Evolutionary conservation across 2,797 vertebrate genomes (phyloP).

Genomic region (Lepus townsendii): DNA sequence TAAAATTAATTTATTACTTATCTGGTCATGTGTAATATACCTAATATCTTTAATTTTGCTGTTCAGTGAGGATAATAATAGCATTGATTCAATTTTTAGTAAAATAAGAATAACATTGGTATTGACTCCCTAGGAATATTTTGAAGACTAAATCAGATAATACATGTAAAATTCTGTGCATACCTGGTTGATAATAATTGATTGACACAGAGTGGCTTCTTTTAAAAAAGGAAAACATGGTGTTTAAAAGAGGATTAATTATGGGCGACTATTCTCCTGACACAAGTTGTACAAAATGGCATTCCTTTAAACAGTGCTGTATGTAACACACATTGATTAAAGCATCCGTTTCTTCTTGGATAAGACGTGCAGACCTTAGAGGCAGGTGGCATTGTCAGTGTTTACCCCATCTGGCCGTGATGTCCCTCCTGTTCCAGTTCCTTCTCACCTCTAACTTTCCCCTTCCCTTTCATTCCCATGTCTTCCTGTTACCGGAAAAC

Average conservation of each 20-base stretch:
- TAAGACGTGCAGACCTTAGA: not conserved
- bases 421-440: not conserved
- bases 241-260: conserved; percentile 31
- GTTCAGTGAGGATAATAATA: conserved; percentile 16
- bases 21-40: not conserved
- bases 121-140: not conserved
- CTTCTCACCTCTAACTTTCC: not conserved
- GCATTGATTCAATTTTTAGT: not conserved
- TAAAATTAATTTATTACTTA: conserved; percentile 39
- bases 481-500: not conserved
- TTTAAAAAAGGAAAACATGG: not conserved
- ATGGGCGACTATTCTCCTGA: not conserved
- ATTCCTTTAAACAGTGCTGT: not conserved
- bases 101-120: not conserved
- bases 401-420: not conserved
- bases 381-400: not conserved
- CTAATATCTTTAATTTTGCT: conserved; percentile 26
- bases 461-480: not conserved
- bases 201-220: not conserved
- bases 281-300: not conserved
- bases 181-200: not conserved
- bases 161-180: not conserved
- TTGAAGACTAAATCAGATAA: not conserved
- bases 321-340: not conserved
- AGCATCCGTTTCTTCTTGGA: not conserved